Percentiles rank a stretch among this genome's conserved stretches.
Evolutionary conservation across 2,888 invertebrate genomes (phyloP).

Genomic region (Deroplatys truncata): DNA sequence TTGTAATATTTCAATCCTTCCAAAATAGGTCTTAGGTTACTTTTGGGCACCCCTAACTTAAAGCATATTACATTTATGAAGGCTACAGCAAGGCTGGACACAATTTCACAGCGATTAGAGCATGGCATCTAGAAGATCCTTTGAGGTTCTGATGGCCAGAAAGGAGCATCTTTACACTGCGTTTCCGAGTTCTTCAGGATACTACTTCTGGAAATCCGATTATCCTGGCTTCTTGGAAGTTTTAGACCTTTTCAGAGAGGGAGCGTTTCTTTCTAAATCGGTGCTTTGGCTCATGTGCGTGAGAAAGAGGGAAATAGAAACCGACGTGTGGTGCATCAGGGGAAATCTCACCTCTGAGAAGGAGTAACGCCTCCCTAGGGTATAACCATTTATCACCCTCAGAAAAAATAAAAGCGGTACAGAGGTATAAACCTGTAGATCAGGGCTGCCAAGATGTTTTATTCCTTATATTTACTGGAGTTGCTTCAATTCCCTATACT

Average conservation of each 20-base stretch:
- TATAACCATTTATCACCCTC: slow-evolving; percentile 10
- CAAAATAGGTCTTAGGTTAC: no score
- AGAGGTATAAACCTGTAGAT: not conserved
- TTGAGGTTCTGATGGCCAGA: not conserved
- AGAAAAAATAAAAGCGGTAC: not conserved
- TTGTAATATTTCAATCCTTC: no score
- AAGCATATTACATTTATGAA: not conserved
- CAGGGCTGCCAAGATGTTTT: not conserved
- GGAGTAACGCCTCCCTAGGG: slow-evolving; percentile 8
- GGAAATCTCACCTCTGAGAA: slow-evolving; percentile 19
- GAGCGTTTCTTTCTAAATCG: not conserved
- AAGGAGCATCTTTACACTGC: no score
- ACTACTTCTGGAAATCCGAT: not conserved
- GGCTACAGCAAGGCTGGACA: not conserved
- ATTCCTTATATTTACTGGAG: no score
- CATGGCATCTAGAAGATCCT: not conserved
- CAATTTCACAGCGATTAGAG: not conserved
- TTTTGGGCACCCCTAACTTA: no score
- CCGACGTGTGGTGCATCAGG: slow-evolving; percentile 1
- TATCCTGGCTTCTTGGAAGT: not conserved
- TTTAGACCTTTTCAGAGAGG: not conserved
- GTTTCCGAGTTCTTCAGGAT: not conserved
- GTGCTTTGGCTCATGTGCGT: not conserved
- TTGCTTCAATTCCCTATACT: no score
- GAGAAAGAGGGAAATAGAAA: not conserved